phyloP scores from a whole-genome alignment of 2,113 vertebrate genomes.

The Noturus placidus region DNA sequence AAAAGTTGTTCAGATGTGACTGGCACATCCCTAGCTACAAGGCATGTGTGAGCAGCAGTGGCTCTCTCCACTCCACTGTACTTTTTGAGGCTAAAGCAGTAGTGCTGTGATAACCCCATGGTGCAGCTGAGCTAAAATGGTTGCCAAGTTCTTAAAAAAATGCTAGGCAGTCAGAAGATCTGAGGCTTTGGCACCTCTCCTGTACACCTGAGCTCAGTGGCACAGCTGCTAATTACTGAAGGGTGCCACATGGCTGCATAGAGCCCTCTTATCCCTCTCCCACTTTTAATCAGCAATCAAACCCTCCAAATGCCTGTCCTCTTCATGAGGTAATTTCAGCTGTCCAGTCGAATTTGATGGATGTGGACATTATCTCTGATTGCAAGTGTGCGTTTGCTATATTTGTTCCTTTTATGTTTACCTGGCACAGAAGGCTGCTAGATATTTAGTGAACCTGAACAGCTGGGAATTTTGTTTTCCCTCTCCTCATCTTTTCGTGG shows the following conservation, averaged over 20 bases:
- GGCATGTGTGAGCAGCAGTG: slow-evolving; percentile 1
- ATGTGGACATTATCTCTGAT: slow-evolving; percentile 44
- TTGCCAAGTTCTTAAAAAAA: slow-evolving; percentile 36
- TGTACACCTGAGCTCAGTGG: slow-evolving; percentile 58
- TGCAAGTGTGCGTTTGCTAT: slow-evolving; percentile 34
- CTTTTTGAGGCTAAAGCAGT: slow-evolving; percentile 23
- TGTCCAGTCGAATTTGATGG: slow-evolving; percentile 53
- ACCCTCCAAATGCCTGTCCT: slow-evolving; percentile 50
- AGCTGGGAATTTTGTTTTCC: neutral
- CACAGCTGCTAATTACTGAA: slow-evolving; percentile 71
- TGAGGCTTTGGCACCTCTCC: slow-evolving; percentile 42
- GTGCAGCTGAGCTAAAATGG: slow-evolving; percentile 27
- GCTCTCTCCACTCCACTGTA: neutral
- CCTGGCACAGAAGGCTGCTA: slow-evolving; percentile 19
- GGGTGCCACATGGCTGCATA: slow-evolving; percentile 45
- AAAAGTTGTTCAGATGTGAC: slow-evolving; percentile 13
- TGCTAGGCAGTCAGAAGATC: slow-evolving; percentile 23
- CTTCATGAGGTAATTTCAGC: slow-evolving; percentile 58
- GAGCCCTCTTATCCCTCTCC: slow-evolving; percentile 56
- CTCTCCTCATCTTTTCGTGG: neutral
- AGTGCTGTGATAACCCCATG: slow-evolving; percentile 47
- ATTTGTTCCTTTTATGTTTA: slow-evolving; percentile 35
- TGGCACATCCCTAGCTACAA: neutral
- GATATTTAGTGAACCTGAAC: neutral
- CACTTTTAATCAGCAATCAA: slow-evolving; percentile 67